Evolutionary conservation across 2,888 invertebrate genomes (phyloP).

Genomic region (Pseudococcus jackbeardsleyi): DNA sequence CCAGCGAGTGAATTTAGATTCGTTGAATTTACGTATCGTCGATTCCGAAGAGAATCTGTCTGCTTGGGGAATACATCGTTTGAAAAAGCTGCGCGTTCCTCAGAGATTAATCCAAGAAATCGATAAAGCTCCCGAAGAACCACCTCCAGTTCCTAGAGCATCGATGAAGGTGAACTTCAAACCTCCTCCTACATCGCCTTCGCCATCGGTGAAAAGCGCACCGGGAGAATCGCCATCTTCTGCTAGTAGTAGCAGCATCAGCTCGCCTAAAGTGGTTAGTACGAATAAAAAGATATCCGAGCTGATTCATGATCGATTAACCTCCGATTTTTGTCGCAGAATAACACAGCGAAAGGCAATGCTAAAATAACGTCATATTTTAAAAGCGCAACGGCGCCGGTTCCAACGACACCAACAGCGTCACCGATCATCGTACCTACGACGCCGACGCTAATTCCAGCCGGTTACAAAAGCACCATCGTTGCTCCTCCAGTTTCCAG

Average conservation of each 20-base stretch:
- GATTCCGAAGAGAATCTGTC: constrained; percentile 79
- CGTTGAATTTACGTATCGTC: constrained; percentile 77
- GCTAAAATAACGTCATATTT: constrained; percentile 55
- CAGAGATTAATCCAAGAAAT: constrained; percentile 80
- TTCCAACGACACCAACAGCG: not conserved
- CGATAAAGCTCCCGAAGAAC: constrained; percentile 74
- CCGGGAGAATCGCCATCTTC: not conserved
- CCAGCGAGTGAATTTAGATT: constrained; percentile 77
- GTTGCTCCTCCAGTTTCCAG: not conserved
- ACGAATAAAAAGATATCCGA: not conserved
- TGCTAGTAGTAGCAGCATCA: not conserved
- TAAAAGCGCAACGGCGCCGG: not conserved
- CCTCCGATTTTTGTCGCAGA: not conserved
- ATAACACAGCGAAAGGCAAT: constrained; percentile 20
- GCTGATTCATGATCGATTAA: not conserved
- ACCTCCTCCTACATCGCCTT: constrained; percentile 7
- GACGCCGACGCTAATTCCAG: not conserved
- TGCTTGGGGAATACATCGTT: constrained; percentile 88
- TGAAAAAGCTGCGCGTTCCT: constrained; percentile 81
- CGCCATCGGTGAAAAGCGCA: not conserved
- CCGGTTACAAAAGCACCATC: not conserved
- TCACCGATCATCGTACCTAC: not conserved
- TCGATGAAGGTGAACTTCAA: constrained; percentile 76
- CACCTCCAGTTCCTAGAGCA: constrained; percentile 78
- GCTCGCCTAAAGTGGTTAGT: not conserved